These are phyloP conservation scores for Agrochola lychnidis DNA, from an alignment of 2,888 invertebrate species.

Conservation along the genomic window DNA sequence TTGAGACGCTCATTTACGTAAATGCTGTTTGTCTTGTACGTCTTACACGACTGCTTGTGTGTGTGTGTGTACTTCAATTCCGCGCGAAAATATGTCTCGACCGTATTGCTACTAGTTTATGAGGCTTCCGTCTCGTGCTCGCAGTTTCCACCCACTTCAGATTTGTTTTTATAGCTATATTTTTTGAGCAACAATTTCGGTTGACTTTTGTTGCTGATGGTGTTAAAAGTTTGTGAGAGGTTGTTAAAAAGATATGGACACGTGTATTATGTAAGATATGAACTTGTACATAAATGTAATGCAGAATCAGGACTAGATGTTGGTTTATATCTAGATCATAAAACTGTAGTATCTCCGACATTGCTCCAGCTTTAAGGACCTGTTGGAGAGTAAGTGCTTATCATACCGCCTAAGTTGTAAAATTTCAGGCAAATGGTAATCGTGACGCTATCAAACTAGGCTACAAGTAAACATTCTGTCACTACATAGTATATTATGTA, in stretches of 20 bases:
- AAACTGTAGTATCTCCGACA: slow-evolving; percentile 25
- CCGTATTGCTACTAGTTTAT: slow-evolving; percentile 71
- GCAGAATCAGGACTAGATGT: slow-evolving; percentile 13
- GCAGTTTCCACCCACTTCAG: slow-evolving; percentile 69
- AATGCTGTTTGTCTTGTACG: slow-evolving; percentile 67
- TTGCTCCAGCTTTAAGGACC: slow-evolving; percentile 8
- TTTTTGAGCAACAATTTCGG: slow-evolving; percentile 55
- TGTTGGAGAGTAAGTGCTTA: slow-evolving; percentile 33
- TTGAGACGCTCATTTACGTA: slow-evolving; percentile 73
- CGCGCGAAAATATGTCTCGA: slow-evolving; percentile 69
- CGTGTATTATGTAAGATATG: slow-evolving; percentile 4
- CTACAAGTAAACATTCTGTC: not conserved
- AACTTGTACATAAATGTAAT: slow-evolving; percentile 18
- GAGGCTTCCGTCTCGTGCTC: slow-evolving; percentile 60
- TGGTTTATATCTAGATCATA: slow-evolving; percentile 39
- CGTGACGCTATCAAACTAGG: slow-evolving; percentile 10
- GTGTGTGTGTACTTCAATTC: slow-evolving; percentile 65
- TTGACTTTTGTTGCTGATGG: slow-evolving; percentile 41
- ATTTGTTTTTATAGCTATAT: slow-evolving; percentile 64
- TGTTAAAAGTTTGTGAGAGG: slow-evolving; percentile 28
- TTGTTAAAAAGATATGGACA: slow-evolving; percentile 31
- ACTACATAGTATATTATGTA: not conserved
- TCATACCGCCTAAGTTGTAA: slow-evolving; percentile 12
- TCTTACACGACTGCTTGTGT: slow-evolving; percentile 48
- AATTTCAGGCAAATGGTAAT: slow-evolving; percentile 16